phyloP scores from a whole-genome alignment of 2,888 invertebrate genomes.

The Steinernema scapterisci region DNA sequence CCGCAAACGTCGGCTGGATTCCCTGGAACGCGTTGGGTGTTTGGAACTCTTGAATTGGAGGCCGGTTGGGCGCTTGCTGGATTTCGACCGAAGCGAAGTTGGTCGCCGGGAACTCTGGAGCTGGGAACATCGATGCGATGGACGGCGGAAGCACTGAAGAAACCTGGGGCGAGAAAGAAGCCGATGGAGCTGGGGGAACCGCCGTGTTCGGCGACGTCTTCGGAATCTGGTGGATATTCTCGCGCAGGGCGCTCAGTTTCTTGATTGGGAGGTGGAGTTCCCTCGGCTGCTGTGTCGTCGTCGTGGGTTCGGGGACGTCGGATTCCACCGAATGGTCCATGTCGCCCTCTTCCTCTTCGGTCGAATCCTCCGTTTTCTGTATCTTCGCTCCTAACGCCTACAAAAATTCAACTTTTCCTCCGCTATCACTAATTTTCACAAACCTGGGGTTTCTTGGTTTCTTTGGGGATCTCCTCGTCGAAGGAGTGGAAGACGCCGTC shows the following conservation, averaged over 20 bases:
- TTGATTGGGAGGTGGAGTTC: conserved; percentile 13
- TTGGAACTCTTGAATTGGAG: too few relatives aligned
- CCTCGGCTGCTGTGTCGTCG: conserved; percentile 2
- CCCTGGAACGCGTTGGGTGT: too few relatives aligned
- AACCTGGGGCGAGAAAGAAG: not conserved
- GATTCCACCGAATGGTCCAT: not conserved
- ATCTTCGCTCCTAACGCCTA: conserved; percentile 22
- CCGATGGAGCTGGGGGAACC: not conserved
- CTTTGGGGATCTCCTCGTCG: conserved; percentile 16
- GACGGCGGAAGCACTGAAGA: not conserved
- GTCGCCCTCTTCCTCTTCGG: conserved; percentile 14
- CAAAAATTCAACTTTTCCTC: not conserved
- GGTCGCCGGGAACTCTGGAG: too few relatives aligned
- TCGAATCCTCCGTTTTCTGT: conserved; percentile 20
- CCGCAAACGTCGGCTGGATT: too few relatives aligned
- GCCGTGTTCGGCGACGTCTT: not conserved
- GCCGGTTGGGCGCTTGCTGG: too few relatives aligned
- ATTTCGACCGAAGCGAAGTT: not conserved
- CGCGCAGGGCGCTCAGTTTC: conserved; percentile 21
- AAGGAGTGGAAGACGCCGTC: conserved; percentile 31
- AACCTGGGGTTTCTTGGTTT: not conserved
- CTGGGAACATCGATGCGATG: not conserved
- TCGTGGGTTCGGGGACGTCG: not conserved
- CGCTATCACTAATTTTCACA: not conserved
- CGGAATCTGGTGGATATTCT: not conserved